Evolutionary conservation across 2,888 invertebrate genomes (phyloP).

Genomic region (Drosophila quinaria): DNA sequence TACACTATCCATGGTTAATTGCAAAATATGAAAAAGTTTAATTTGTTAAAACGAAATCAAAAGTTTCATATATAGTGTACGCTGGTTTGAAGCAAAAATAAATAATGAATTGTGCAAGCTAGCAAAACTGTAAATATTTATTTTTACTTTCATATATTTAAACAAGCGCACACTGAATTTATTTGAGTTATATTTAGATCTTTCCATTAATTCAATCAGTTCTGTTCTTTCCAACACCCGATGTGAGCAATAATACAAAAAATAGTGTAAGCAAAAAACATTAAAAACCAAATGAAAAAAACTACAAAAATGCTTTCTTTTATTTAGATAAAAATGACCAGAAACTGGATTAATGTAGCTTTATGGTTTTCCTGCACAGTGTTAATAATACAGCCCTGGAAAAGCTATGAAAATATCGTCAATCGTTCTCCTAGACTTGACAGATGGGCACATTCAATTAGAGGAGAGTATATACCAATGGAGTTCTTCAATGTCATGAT

Average conservation of each 20-base stretch:
- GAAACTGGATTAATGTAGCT: slow-evolving; percentile 3
- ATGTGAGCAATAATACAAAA: slow-evolving; percentile 1
- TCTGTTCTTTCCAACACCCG: slow-evolving; percentile 10
- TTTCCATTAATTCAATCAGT: slow-evolving; percentile 22
- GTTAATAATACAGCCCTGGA: not conserved
- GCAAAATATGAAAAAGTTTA: too few species aligned
- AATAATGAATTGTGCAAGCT: not conserved
- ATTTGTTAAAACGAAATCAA: too few species aligned
- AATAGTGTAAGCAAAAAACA: slow-evolving; percentile 3
- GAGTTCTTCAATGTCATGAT: slow-evolving; percentile 70
- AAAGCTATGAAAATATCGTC: slow-evolving; percentile 3
- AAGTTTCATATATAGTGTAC: too few species aligned
- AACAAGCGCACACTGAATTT: slow-evolving; percentile 6
- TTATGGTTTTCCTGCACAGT: slow-evolving; percentile 19
- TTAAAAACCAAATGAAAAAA: not conserved
- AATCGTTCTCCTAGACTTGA: not conserved
- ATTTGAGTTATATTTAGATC: slow-evolving; percentile 39
- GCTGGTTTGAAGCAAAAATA: too few species aligned
- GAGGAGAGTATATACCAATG: slow-evolving; percentile 73
- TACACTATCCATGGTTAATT: too few species aligned
- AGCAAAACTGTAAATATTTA: slow-evolving; percentile 5
- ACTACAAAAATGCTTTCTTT: not conserved
- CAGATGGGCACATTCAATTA: slow-evolving; percentile 33
- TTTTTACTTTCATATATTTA: slow-evolving; percentile 6
- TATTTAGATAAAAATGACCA: slow-evolving; percentile 33